phyloP scores from a whole-genome alignment of 2,888 invertebrate species.

The Lutraria lutraria region DNA sequence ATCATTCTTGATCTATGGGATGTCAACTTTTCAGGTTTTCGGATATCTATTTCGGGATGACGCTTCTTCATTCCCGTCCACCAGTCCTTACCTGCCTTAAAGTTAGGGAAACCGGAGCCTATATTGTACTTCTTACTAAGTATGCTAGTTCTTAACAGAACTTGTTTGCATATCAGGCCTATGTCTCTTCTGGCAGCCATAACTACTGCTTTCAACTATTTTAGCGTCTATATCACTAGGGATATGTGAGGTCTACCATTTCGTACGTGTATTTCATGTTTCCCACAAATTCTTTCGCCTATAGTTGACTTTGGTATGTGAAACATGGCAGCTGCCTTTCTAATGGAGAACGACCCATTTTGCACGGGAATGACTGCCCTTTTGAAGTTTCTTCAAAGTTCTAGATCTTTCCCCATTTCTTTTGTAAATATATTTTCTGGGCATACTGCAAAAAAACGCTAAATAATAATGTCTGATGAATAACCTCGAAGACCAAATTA shows the following conservation, averaged over 20 bases:
- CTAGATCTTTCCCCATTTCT: slow-evolving; percentile 20
- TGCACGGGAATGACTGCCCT: slow-evolving; percentile 9
- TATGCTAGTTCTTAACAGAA: no score
- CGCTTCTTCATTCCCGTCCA: slow-evolving; percentile 53
- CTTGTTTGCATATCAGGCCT: slow-evolving; percentile 58
- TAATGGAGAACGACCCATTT: no score
- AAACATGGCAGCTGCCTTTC: slow-evolving; percentile 48
- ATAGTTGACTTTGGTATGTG: slow-evolving; percentile 50
- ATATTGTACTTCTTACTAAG: slow-evolving; percentile 28
- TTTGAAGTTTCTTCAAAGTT: not conserved
- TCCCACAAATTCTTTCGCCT: slow-evolving; percentile 47
- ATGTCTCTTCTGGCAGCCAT: slow-evolving; percentile 59
- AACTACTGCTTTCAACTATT: slow-evolving; percentile 56
- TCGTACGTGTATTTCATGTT: slow-evolving; percentile 24
- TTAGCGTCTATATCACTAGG: slow-evolving; percentile 48
- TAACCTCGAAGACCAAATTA: no score
- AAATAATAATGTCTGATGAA: no score
- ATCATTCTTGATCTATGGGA: slow-evolving; percentile 47
- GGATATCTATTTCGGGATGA: slow-evolving; percentile 32
- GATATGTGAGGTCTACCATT: slow-evolving; percentile 45
- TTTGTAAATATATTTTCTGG: not conserved
- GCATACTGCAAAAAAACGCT: slow-evolving; percentile 24
- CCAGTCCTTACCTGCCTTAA: slow-evolving; percentile 62
- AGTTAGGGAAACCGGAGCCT: slow-evolving; percentile 20
- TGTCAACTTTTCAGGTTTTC: slow-evolving; percentile 50